Evolutionary conservation across 2,888 invertebrate genomes (phyloP), one percentile per base, ranked within the genome.

Genomic region (Catotricha subobsoleta): DNA sequence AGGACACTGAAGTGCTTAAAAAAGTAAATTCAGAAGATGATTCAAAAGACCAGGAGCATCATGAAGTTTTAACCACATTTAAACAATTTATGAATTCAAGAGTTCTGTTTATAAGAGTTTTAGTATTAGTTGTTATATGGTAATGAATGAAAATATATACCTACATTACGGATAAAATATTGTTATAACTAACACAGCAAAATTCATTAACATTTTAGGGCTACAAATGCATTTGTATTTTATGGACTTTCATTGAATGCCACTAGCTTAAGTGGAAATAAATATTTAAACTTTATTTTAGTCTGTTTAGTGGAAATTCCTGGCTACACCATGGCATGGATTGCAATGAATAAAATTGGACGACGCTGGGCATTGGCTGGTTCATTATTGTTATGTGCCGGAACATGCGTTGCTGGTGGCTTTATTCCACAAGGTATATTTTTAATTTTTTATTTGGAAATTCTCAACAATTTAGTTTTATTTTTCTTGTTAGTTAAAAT

Each of bases 191-290:
- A n/a, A n/a, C n/a, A n/a, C n/a, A n/a, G n/a, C n/a, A n/a, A n/a
- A n/a, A n/a, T n/a, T n/a, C 13, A 30, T 44, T 18, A 43, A 23
- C 16, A 19, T 16, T 6, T n/a, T 10, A 60, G 59, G 75, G 66
- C 68, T 18, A 69, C 75, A 3, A 76, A 72, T 52, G 72, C 75
- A 1, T 73, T 77, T 44, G 73, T 78, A 3, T 79, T 70, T 50
- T 79, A 76, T 50, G 79, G 78, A 1, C 59, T 79, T 21, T 75
- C 76, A 0, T 58, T 78, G 19, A 76, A 74, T 53, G 69, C 77
- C 1, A 74, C 73, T 1, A 69, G 67, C 38, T 63, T 79, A 44
- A 71, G 71, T 43, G 77, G 77, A 10, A 71, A 77, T 52, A 75
- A 76, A 54, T 77, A 77, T 53, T 45, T 73, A 2, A 79, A 77